Conservation (phyloP, 2,888 invertebrate genomes). For the Caenorhabditis imperialis region DNA sequence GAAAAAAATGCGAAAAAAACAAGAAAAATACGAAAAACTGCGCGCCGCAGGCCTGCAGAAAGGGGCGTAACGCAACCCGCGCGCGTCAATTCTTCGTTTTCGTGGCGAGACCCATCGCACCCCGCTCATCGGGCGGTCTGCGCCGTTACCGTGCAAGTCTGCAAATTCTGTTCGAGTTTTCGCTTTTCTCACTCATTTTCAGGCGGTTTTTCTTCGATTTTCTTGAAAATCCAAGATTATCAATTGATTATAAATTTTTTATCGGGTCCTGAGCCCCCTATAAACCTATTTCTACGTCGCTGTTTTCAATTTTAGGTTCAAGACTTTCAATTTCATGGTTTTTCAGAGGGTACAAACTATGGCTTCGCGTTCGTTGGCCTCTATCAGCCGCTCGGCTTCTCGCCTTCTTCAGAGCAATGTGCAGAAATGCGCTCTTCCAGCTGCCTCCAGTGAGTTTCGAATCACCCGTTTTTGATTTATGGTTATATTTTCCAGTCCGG, state of each 20-base stretch:
- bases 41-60: constrained; percentile 24
- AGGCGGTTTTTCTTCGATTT: constrained; percentile 10
- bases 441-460: constrained; percentile 58
- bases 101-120: constrained; percentile 40
- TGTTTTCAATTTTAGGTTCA: constrained; percentile 25
- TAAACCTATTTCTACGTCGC: not conserved
- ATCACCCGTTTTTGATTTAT: constrained; percentile 3
- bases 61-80: constrained; percentile 14
- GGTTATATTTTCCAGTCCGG: constrained; percentile 61
- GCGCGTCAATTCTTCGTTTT: constrained; percentile 19
- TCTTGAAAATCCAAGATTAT: not conserved
- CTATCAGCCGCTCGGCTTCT: constrained; percentile 68
- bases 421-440: constrained; percentile 64
- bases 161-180: constrained; percentile 20
- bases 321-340: not conserved
- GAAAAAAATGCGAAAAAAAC: constrained; percentile 9
- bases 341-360: constrained; percentile 56
- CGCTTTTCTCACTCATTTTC: constrained; percentile 22
- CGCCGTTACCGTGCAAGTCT: constrained; percentile 47
- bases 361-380: constrained; percentile 71
- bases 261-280: not conserved
- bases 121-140: constrained; percentile 59
- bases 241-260: constrained; percentile 7
- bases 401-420: constrained; percentile 68
- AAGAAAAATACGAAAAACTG: constrained; percentile 17